Evolutionary conservation across 2,797 vertebrate species (phyloP).

Genomic region (Poeciliopsis presidionis): DNA sequence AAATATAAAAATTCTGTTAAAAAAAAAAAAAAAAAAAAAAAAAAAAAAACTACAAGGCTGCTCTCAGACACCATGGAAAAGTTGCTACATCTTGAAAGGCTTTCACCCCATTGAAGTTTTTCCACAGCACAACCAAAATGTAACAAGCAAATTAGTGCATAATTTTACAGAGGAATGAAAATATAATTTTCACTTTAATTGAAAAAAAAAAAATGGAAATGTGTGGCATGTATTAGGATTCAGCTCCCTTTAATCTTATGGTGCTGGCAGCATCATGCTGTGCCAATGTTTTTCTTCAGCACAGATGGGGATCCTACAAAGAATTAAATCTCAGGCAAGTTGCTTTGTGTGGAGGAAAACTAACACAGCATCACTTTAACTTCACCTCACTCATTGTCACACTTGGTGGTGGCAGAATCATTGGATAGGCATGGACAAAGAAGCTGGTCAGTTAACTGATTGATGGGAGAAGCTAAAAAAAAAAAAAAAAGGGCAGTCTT

Average conservation of each 20-base stretch:
- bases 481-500: background rate
- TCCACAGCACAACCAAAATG: background rate
- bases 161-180: background rate
- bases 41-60: background rate
- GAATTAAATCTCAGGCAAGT: background rate
- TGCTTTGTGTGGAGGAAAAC: background rate
- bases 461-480: background rate
- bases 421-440: background rate
- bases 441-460: background rate
- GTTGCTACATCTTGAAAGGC: background rate
- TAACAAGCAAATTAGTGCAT: background rate
- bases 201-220: background rate
- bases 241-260: background rate
- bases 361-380: background rate
- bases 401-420: background rate
- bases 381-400: background rate
- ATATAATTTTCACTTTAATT: background rate
- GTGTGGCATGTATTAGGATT: background rate
- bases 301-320: background rate
- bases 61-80: background rate
- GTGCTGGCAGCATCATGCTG: background rate
- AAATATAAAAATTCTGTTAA: constrained; percentile 53
- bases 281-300: background rate
- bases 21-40: constrained; percentile 14
- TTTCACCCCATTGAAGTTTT: background rate